phyloP scores from a whole-genome alignment of 2,797 vertebrate species.

The Astyanax mexicanus region DNA sequence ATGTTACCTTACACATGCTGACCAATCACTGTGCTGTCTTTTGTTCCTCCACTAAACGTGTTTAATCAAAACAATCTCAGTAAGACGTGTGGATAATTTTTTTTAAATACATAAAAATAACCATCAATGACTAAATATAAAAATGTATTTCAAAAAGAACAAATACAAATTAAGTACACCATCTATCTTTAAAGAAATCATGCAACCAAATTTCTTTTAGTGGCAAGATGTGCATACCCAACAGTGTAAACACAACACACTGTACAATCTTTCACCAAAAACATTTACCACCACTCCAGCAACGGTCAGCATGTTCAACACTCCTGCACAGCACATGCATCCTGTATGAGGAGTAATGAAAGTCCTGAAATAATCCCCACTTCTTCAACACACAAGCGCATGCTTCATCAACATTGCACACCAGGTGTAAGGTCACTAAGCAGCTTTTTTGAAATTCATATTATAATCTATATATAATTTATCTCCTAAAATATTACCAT shows the following conservation, averaged over 20 bases:
- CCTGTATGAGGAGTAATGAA: conserved; percentile 6
- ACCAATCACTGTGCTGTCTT: background rate
- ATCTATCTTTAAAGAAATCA: conserved; percentile 1
- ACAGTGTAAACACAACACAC: background rate
- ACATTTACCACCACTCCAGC: background rate
- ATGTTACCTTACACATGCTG: background rate
- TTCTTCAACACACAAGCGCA: conserved; percentile 28
- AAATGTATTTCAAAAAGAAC: background rate
- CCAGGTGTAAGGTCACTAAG: conserved; percentile 26
- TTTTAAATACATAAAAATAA: too few relatives aligned
- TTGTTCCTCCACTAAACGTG: background rate
- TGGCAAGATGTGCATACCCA: background rate
- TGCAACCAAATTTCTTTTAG: background rate
- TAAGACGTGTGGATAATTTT: too few relatives aligned
- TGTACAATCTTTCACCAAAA: background rate
- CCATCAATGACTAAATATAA: too few relatives aligned
- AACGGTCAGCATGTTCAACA: background rate
- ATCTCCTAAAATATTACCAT: too few relatives aligned
- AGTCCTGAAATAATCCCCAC: conserved; percentile 6
- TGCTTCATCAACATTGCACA: conserved; percentile 34
- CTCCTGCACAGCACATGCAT: conserved; percentile 18
- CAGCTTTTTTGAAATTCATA: conserved; percentile 6
- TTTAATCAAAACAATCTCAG: too few relatives aligned
- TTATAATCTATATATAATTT: too few relatives aligned
- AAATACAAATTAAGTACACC: too few relatives aligned